Percentiles rank a stretch among this genome's conserved stretches.
Evolutionary conservation across 2,113 vertebrate species (phyloP).

Genomic region (Brachypteracias leptosomus): DNA sequence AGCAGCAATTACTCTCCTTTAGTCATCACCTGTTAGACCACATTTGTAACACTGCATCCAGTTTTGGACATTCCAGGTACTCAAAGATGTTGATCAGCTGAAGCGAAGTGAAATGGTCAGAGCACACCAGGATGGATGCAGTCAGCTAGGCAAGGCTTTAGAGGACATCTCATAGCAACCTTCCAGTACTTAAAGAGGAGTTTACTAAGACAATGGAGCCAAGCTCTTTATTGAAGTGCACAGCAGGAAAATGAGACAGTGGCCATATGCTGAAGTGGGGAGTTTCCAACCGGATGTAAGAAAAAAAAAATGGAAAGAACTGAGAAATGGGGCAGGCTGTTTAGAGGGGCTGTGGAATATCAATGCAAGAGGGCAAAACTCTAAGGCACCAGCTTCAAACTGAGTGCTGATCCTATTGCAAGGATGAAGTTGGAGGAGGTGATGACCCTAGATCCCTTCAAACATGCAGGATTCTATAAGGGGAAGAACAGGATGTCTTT

Average conservation of each 20-base stretch:
- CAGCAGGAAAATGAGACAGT: neutral
- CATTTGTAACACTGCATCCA: neutral
- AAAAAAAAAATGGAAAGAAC: neutral
- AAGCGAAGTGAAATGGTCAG: neutral
- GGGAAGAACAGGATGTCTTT: neutral
- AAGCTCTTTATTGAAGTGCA: neutral
- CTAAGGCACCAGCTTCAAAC: neutral
- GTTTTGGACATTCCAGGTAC: neutral
- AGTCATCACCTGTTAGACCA: neutral
- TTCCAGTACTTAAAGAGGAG: neutral
- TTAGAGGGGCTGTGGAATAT: neutral
- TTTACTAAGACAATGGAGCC: neutral
- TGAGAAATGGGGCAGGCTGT: neutral
- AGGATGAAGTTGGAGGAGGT: neutral
- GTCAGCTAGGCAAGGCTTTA: neutral
- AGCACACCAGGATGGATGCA: neutral
- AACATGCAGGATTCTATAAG: neutral
- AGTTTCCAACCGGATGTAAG: neutral
- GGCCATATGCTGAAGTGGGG: neutral
- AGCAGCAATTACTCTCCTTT: neutral
- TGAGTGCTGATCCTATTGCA: neutral
- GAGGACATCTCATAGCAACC: neutral
- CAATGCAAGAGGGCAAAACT: neutral
- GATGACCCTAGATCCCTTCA: neutral
- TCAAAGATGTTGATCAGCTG: neutral